These are phyloP conservation scores for Hymenopus coronatus DNA, from an alignment of 2,888 invertebrate species.

Conservation along the genomic window DNA sequence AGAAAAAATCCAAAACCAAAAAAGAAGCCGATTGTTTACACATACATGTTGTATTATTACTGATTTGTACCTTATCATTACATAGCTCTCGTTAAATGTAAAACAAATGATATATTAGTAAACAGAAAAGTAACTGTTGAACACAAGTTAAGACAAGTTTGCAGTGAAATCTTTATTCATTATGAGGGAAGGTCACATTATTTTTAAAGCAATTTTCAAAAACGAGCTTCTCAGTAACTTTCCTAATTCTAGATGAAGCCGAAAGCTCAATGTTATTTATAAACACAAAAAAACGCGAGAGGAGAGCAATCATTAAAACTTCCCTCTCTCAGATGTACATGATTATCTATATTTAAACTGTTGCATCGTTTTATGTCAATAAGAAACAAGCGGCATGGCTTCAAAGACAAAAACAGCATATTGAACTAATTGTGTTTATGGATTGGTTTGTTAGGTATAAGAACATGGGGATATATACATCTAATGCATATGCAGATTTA, in stretches of 20 bases:
- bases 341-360: neutral
- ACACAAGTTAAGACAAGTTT: neutral
- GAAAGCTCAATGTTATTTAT: neutral
- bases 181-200: neutral
- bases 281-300: neutral
- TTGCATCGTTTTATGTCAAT: neutral
- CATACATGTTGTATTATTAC: neutral
- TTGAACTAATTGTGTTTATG: neutral
- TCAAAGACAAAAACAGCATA: neutral
- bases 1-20: neutral
- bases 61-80: neutral
- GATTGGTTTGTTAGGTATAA: neutral
- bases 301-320: neutral
- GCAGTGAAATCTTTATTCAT: neutral
- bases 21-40: neutral
- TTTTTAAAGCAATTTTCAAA: slow-evolving; percentile 4
- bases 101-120: neutral
- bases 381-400: neutral
- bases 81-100: neutral
- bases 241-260: neutral
- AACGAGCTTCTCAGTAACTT: slow-evolving; percentile 10
- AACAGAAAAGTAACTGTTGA: neutral
- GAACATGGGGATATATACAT: neutral
- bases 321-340: neutral
- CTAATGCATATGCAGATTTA: too few relatives aligned